Evolutionary conservation across 1,140 invertebrate species (phyloP).

Genomic region (Chrysomallon squamiferum): DNA sequence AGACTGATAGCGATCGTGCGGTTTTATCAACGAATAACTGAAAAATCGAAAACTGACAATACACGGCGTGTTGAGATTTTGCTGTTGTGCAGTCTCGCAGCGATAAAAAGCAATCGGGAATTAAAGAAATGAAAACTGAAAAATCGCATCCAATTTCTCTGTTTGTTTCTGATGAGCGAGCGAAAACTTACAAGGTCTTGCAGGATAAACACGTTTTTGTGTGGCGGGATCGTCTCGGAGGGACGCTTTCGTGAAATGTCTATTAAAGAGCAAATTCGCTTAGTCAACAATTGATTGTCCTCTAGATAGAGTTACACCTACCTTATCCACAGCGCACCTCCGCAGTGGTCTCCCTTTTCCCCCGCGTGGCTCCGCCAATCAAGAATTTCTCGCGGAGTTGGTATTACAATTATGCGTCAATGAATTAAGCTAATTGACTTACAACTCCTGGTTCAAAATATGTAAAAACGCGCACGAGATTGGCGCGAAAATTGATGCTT

Average conservation of each 20-base stretch:
- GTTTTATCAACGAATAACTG: too few species aligned
- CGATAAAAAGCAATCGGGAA: too few species aligned
- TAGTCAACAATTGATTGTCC: constrained; percentile 3
- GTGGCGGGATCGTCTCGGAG: not conserved
- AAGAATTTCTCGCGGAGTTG: not conserved
- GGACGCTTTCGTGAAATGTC: constrained; percentile 9
- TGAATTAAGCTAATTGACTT: constrained; percentile 11
- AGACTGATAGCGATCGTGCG: too few species aligned
- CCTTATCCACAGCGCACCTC: not conserved
- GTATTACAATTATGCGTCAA: constrained; percentile 9
- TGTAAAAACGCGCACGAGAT: constrained; percentile 9
- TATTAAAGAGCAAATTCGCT: constrained; percentile 10
- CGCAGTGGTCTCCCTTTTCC: not conserved
- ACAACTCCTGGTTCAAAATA: not conserved
- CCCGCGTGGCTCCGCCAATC: constrained; percentile 6
- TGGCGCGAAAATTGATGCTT: constrained; percentile 5
- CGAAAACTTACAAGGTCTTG: not conserved
- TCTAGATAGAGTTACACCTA: constrained; percentile 10
- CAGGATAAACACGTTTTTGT: not conserved
- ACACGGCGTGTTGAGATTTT: not conserved
- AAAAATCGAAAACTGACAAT: not conserved
- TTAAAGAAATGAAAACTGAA: constrained; percentile 4
- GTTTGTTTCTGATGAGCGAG: not conserved
- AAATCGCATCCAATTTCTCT: constrained; percentile 1
- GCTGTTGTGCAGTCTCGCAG: not conserved